Conservation (phyloP, 2,888 invertebrate species). For the Melipona beecheii region DNA sequence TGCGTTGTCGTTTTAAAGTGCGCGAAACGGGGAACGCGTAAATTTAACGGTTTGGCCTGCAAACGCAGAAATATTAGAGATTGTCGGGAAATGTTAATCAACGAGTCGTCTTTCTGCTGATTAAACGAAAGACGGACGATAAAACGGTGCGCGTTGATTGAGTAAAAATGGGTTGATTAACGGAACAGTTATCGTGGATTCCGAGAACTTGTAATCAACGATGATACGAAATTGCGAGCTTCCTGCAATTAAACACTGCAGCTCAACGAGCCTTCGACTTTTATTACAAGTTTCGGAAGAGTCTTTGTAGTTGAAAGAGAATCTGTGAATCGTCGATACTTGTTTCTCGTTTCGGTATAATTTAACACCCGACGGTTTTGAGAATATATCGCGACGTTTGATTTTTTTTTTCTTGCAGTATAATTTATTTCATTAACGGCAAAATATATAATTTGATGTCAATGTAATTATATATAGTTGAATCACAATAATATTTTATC, state of each 20-base stretch:
- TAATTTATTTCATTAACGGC: too few species aligned
- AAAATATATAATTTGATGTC: too few species aligned
- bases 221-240: not conserved
- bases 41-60: slow-evolving; percentile 41
- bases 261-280: not conserved
- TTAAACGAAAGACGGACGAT: slow-evolving; percentile 17
- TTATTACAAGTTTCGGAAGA: not conserved
- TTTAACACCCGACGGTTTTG: not conserved
- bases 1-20: slow-evolving; percentile 27
- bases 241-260: not conserved
- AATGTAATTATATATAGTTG: too few species aligned
- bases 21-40: slow-evolving; percentile 4
- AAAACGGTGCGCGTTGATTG: not conserved
- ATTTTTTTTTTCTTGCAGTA: too few species aligned
- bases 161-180: slow-evolving; percentile 20
- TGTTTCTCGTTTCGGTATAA: not conserved
- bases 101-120: slow-evolving; percentile 8
- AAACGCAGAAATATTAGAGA: slow-evolving; percentile 10
- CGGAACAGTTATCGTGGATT: not conserved
- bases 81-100: slow-evolving; percentile 26
- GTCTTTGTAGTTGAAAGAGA: not conserved
- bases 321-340: not conserved
- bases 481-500: too few species aligned
- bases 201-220: not conserved
- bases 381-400: too few species aligned